Percentiles rank a stretch among this genome's conserved stretches.
phyloP scores from a whole-genome alignment of 1,140 invertebrate genomes.

The Camponotus vicinus region DNA sequence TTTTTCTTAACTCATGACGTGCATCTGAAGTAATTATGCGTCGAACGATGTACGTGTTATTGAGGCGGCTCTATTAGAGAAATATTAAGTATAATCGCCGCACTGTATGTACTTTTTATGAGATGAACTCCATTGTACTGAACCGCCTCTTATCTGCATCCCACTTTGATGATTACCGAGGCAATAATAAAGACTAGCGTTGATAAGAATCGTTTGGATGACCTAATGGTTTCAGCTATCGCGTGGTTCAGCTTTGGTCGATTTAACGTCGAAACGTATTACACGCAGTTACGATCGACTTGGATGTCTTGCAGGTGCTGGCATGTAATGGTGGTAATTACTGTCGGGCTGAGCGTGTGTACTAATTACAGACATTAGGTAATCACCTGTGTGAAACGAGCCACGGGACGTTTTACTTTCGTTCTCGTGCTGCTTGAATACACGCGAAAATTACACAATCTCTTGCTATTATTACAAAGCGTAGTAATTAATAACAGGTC shows the following conservation, averaged over 20 bases:
- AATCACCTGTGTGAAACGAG: constrained; percentile 32
- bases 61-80: neutral
- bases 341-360: neutral
- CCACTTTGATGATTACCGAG: neutral
- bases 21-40: neutral
- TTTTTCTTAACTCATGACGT: too few species aligned
- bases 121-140: neutral
- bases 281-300: neutral
- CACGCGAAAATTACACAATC: constrained; percentile 44
- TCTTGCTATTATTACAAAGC: constrained; percentile 26
- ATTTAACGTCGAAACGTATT: neutral
- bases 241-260: neutral
- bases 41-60: constrained; percentile 6
- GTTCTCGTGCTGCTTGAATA: constrained; percentile 16
- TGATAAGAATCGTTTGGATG: constrained; percentile 49
- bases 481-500: constrained; percentile 13
- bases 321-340: constrained; percentile 7
- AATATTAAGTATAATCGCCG: neutral
- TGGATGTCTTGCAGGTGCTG: constrained; percentile 37
- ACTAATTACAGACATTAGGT: constrained; percentile 57
- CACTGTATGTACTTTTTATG: neutral
- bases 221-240: constrained; percentile 8
- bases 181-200: constrained; percentile 44
- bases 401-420: constrained; percentile 49
- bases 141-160: constrained; percentile 46